A percentile compares a stretch with the other conserved stretches of the same genome.
Conservation (phyloP, 2,888 invertebrate genomes). For the Acanthococcus lagerstroemiae region DNA sequence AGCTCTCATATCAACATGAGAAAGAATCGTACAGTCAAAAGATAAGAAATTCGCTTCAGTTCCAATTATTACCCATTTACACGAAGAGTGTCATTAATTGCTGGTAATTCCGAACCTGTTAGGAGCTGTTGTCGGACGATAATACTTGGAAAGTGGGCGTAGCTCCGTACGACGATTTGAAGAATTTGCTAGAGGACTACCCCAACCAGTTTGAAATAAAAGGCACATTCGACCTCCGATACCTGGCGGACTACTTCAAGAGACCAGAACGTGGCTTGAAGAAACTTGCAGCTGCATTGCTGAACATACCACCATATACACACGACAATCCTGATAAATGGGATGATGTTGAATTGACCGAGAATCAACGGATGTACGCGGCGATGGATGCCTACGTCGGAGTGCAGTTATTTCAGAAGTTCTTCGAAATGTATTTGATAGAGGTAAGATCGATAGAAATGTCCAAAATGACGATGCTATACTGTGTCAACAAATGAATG, state of each 20-base stretch:
- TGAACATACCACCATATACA: background rate
- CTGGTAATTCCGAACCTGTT: no score
- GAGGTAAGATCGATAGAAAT: constrained; percentile 7
- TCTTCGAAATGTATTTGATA: background rate
- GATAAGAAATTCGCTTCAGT: no score
- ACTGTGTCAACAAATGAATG: no score
- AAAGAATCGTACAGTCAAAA: no score
- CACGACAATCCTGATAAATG: background rate
- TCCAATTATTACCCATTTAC: no score
- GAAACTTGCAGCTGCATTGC: background rate
- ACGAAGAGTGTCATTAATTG: no score
- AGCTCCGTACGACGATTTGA: constrained; percentile 1
- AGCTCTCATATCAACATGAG: no score
- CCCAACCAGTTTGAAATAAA: background rate
- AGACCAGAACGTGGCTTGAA: constrained; percentile 1
- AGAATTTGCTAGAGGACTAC: background rate
- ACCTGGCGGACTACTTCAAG: constrained; percentile 4
- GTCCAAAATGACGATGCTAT: no score
- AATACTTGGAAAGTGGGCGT: constrained; percentile 25
- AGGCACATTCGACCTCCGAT: constrained; percentile 16
- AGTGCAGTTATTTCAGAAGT: constrained; percentile 5
- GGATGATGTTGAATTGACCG: constrained; percentile 2
- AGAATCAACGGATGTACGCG: constrained; percentile 11
- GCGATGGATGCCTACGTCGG: constrained; percentile 14
- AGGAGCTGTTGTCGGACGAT: constrained; percentile 4